Evolutionary conservation across 2,797 vertebrate genomes (phyloP).

Genomic region (Pempheris klunzingeri): DNA sequence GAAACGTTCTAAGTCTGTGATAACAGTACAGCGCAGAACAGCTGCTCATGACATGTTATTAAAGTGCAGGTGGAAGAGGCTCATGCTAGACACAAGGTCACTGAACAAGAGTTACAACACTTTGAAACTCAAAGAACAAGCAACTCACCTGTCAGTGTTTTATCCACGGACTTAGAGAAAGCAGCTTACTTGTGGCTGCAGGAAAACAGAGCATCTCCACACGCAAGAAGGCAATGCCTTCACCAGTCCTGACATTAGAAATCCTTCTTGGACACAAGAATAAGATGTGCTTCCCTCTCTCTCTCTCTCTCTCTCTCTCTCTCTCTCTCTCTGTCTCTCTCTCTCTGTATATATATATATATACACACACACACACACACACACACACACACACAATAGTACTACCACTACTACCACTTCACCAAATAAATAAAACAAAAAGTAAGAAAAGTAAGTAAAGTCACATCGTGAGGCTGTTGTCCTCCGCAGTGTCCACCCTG

Average conservation of each 20-base stretch:
- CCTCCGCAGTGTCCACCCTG: conserved; percentile 3
- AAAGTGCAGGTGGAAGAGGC: not conserved
- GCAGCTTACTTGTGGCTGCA: conserved; percentile 5
- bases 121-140: not conserved
- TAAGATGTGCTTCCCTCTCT: too few species aligned
- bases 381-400: too few species aligned
- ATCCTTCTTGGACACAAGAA: conserved; percentile 24
- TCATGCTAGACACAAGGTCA: not conserved
- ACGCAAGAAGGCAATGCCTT: not conserved
- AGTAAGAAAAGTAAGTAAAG: not conserved
- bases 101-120: not conserved
- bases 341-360: not conserved
- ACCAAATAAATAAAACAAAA: not conserved
- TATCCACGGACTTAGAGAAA: not conserved
- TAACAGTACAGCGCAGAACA: not conserved
- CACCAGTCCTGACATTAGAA: conserved; percentile 12
- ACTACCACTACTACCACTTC: too few species aligned
- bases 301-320: too few species aligned
- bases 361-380: too few species aligned
- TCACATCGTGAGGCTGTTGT: conserved; percentile 6
- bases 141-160: conserved; percentile 46
- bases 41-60: not conserved
- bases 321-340: too few species aligned
- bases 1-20: not conserved
- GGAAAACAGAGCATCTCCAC: conserved; percentile 27